Percentiles rank a stretch among this genome's conserved stretches.
Evolutionary conservation across 2,797 vertebrate genomes (phyloP).

Genomic region (Myotis myotis): DNA sequence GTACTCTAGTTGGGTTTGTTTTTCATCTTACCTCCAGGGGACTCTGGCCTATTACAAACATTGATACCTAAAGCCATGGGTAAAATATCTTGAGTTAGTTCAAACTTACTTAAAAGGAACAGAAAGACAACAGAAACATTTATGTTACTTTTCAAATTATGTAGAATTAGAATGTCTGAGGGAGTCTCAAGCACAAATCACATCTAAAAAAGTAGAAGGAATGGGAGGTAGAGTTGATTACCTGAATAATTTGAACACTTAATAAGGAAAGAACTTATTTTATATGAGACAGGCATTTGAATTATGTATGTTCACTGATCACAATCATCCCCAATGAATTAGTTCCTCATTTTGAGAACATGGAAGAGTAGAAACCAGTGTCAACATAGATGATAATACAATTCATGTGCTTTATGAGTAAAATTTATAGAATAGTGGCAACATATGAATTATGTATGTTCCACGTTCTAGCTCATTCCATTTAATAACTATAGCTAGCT

Average conservation of each 20-base stretch:
- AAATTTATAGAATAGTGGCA: not conserved
- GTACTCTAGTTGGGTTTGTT: conserved; percentile 23
- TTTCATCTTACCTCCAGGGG: not conserved
- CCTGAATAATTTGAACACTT: not conserved
- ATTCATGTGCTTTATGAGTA: not conserved
- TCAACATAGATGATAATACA: not conserved
- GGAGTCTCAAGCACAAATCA: not conserved
- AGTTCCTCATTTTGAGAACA: conserved; percentile 45
- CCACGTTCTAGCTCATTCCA: not conserved
- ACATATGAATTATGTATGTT: not conserved
- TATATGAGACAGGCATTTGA: not conserved
- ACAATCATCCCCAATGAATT: not conserved
- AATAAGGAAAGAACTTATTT: not conserved
- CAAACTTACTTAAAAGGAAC: conserved; percentile 1
- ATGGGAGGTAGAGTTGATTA: not conserved
- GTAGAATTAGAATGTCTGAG: not conserved
- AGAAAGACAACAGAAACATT: not conserved
- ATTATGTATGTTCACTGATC: not conserved
- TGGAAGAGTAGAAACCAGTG: not conserved
- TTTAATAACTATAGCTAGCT: not conserved
- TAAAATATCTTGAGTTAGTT: conserved; percentile 27
- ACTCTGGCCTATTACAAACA: not conserved
- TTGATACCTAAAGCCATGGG: not conserved
- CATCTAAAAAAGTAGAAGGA: not conserved
- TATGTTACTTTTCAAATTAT: not conserved